These are phyloP conservation scores for Florisuga fusca DNA, from an alignment of 2,797 vertebrate species.

Conservation along the genomic window DNA sequence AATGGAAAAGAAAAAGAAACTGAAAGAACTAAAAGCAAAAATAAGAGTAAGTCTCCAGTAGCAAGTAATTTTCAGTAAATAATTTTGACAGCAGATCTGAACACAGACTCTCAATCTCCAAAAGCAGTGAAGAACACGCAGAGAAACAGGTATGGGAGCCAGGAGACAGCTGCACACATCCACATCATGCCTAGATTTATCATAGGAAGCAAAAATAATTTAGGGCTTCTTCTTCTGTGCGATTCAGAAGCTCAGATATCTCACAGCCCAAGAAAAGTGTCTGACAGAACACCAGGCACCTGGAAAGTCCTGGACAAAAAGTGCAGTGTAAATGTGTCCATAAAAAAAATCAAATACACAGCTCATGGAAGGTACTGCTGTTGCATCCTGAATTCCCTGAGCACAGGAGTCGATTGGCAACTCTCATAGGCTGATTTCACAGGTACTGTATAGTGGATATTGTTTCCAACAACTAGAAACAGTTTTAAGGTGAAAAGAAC, in stretches of 20 bases:
- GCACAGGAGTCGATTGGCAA: not conserved
- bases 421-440: not conserved
- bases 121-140: not conserved
- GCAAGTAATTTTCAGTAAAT: not conserved
- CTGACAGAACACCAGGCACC: not conserved
- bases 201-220: not conserved
- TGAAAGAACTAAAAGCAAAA: constrained; percentile 82
- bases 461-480: not conserved
- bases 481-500: not conserved
- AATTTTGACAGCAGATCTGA: not conserved
- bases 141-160: not conserved
- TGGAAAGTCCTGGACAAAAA: not conserved
- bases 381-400: not conserved
- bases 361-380: not conserved
- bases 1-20: constrained; percentile 74
- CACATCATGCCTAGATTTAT: not conserved
- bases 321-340: not conserved
- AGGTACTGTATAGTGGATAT: rapidly evolving
- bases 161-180: not conserved
- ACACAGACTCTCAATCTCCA: not conserved
- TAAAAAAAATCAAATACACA: not conserved
- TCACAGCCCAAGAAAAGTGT: not conserved
- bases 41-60: constrained; percentile 78
- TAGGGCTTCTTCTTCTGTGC: not conserved
- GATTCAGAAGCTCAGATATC: not conserved